Percentiles rank a stretch among this genome's conserved stretches.
Conservation (phyloP, 2,888 invertebrate genomes). For the Eueremaeus valkanovi region DNA sequence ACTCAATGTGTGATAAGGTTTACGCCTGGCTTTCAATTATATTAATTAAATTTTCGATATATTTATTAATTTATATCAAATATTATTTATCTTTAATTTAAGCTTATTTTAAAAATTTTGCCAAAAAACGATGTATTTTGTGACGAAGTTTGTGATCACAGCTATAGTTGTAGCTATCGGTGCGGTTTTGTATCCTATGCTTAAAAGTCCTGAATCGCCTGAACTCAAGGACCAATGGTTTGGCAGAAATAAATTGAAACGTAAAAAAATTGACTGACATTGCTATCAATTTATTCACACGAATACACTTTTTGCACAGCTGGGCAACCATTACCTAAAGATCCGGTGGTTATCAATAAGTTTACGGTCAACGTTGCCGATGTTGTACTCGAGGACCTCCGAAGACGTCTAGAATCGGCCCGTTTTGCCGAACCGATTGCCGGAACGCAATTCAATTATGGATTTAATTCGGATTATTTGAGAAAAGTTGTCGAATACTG, state of each 20-base stretch:
- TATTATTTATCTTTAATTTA: too few species aligned
- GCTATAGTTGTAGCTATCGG: too few species aligned
- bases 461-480: slow-evolving; percentile 69
- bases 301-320: too few species aligned
- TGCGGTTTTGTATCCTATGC: too few species aligned
- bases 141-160: too few species aligned
- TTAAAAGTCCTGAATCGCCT: neutral
- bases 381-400: slow-evolving; percentile 52
- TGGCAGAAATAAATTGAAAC: neutral
- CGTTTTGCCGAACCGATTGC: slow-evolving; percentile 51
- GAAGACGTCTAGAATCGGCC: slow-evolving; percentile 57
- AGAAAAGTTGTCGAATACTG: slow-evolving; percentile 69
- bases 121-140: too few species aligned
- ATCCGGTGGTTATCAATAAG: slow-evolving; percentile 15
- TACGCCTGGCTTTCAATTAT: too few species aligned
- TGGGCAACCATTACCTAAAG: slow-evolving; percentile 22
- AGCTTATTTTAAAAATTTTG: too few species aligned
- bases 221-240: slow-evolving; percentile 9
- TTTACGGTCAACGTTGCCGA: slow-evolving; percentile 35
- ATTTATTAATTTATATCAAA: too few species aligned
- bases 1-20: too few species aligned
- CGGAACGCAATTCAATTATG: slow-evolving; percentile 69
- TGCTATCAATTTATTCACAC: neutral
- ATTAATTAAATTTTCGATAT: too few species aligned
- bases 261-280: neutral